Conservation (phyloP, 2,888 invertebrate species). For the Hemithea aestivaria region DNA sequence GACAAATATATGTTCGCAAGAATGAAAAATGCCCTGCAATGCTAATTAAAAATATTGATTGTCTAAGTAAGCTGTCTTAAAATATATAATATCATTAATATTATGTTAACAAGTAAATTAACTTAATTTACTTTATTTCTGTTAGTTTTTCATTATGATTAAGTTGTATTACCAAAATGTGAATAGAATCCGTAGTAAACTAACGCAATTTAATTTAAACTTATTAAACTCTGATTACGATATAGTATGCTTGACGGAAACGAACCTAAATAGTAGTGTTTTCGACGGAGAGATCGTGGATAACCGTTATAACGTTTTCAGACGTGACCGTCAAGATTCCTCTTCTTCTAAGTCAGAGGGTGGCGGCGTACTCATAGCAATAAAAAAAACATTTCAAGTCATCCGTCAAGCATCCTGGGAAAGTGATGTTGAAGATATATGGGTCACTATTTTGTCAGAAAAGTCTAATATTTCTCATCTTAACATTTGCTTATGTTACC, state of each 20-base stretch:
- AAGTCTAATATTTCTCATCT: not conserved
- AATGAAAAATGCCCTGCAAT: too few species aligned
- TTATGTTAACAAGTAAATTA: too few species aligned
- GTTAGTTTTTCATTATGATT: slow-evolving; percentile 2
- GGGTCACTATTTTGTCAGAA: slow-evolving; percentile 7
- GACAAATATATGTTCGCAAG: slow-evolving; percentile 13
- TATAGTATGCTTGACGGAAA: too few species aligned
- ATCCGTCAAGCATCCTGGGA: slow-evolving; percentile 18
- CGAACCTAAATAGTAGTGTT: too few species aligned
- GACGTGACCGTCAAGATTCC: not conserved
- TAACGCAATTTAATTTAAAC: slow-evolving; percentile 6
- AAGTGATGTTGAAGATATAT: too few species aligned
- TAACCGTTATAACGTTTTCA: not conserved
- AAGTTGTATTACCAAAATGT: slow-evolving; percentile 10
- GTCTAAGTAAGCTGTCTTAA: too few species aligned
- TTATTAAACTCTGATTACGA: too few species aligned
- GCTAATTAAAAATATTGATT: too few species aligned
- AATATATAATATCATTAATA: too few species aligned
- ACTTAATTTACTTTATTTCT: slow-evolving; percentile 1
- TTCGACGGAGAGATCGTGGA: not conserved
- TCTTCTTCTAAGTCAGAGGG: not conserved
- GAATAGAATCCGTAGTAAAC: slow-evolving; percentile 8
- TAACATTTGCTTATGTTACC: slow-evolving; percentile 10
- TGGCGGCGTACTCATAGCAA: not conserved
- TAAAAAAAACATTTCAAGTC: slow-evolving; percentile 5